Evolutionary conservation across 2,888 invertebrate genomes (phyloP).

Genomic region (Apodemia zela): DNA sequence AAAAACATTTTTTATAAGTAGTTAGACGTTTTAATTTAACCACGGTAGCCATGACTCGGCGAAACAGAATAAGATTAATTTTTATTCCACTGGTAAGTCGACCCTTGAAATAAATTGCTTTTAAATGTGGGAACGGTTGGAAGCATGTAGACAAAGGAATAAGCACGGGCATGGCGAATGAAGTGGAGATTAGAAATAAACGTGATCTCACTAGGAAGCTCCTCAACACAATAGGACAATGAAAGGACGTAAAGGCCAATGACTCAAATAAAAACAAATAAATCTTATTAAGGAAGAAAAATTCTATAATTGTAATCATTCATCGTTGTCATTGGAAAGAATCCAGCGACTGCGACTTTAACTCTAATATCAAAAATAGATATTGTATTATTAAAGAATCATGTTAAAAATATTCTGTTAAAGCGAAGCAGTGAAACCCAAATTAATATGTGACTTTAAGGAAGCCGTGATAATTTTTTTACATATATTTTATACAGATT

Average conservation of each 20-base stretch:
- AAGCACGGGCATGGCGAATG: constrained; percentile 41
- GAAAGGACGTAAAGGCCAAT: constrained; percentile 52
- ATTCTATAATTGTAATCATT: constrained; percentile 15
- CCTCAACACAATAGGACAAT: constrained; percentile 49
- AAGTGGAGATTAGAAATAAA: constrained; percentile 51
- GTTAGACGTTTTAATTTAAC: constrained; percentile 64
- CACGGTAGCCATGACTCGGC: constrained; percentile 75
- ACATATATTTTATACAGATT: too few species aligned
- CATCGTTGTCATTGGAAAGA: not conserved
- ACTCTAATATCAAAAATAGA: too few species aligned
- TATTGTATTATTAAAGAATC: too few species aligned
- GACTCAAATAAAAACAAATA: constrained; percentile 52
- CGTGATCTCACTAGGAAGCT: constrained; percentile 64
- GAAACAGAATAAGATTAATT: constrained; percentile 70
- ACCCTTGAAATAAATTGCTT: constrained; percentile 58
- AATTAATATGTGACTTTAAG: too few species aligned
- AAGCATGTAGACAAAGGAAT: constrained; percentile 53
- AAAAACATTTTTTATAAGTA: constrained; percentile 35
- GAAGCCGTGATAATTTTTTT: too few species aligned
- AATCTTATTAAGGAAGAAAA: constrained; percentile 34
- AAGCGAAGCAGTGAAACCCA: too few species aligned
- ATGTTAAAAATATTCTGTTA: too few species aligned
- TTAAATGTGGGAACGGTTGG: constrained; percentile 45
- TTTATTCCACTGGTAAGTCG: constrained; percentile 47
- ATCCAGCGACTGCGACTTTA: not conserved